Percentiles rank a stretch among this genome's conserved stretches.
phyloP scores from a whole-genome alignment of 2,888 invertebrate genomes.

The Branchellion lobata region DNA sequence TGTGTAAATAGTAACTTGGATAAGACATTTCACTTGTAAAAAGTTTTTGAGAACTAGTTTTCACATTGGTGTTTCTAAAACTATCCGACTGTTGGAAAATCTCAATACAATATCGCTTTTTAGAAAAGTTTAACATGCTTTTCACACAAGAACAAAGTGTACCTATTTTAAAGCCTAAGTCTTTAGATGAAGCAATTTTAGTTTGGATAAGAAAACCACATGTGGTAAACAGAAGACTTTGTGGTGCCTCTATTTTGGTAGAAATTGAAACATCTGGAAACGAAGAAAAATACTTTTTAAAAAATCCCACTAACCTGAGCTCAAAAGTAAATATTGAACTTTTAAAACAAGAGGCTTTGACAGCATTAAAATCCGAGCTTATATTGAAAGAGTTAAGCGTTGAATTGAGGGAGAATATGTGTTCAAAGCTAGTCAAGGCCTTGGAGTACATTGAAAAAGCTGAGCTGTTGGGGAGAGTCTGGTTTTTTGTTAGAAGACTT shows the following conservation, averaged over 20 bases:
- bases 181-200: slow-evolving; percentile 44
- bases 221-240: slow-evolving; percentile 54
- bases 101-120: no score
- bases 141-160: neutral
- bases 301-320: no score
- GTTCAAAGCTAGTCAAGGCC: neutral
- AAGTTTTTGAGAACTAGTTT: no score
- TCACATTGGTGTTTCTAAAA: no score
- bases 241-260: slow-evolving; percentile 47
- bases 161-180: neutral
- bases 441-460: neutral
- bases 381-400: neutral
- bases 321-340: no score
- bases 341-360: neutral
- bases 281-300: no score
- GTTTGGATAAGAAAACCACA: slow-evolving; percentile 56
- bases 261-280: neutral
- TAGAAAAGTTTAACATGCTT: no score
- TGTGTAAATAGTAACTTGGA: no score
- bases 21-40: no score
- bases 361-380: neutral
- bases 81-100: no score
- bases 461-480: neutral
- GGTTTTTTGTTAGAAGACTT: neutral
- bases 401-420: neutral